These are phyloP conservation scores for Rhogogaster chlorosoma DNA, from an alignment of 2,888 invertebrate species.

Conservation along the genomic window DNA sequence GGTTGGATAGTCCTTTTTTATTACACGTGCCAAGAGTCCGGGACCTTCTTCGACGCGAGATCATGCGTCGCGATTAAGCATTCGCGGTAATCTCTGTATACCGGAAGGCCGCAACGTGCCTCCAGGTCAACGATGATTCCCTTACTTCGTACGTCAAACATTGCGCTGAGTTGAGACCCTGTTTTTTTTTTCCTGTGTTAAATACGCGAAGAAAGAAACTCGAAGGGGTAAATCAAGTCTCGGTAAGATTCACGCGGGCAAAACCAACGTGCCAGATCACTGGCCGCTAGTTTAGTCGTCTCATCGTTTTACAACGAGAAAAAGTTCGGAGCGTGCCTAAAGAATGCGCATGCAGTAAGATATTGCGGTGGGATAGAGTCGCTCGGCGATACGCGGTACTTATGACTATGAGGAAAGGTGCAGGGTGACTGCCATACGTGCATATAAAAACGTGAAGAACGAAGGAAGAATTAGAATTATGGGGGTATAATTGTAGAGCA, in stretches of 20 bases:
- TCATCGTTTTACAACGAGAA: not conserved
- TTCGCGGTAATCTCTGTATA: constrained; percentile 43
- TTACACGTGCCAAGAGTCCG: constrained; percentile 43
- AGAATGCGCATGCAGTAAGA: not conserved
- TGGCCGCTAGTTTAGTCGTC: not conserved
- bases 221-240: not conserved
- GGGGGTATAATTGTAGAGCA: not conserved
- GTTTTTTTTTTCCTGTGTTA: not conserved
- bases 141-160: not conserved
- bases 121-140: not conserved
- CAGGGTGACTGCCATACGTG: not conserved
- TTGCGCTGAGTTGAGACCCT: not conserved
- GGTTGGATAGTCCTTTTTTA: constrained; percentile 41
- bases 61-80: constrained; percentile 41
- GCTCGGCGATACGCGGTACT: not conserved
- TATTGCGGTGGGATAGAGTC: not conserved
- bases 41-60: constrained; percentile 41
- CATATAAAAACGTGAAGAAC: not conserved
- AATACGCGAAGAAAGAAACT: not conserved
- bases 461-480: not conserved
- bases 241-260: not conserved
- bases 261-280: not conserved
- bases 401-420: not conserved
- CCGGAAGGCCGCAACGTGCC: constrained; percentile 33
- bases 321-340: not conserved